phyloP scores from a whole-genome alignment of 2,797 vertebrate species.

The Sparus aurata region DNA sequence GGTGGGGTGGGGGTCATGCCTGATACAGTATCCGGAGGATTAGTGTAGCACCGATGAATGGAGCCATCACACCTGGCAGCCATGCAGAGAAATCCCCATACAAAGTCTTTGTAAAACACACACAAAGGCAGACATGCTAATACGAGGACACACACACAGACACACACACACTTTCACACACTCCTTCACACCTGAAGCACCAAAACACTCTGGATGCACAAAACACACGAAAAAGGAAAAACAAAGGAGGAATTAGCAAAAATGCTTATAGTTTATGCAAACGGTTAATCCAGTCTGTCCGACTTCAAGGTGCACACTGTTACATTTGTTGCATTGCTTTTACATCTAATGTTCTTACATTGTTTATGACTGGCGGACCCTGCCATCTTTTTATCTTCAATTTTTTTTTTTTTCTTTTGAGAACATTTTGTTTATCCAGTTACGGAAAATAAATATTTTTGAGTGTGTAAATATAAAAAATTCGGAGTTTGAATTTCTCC shows the following conservation, averaged over 20 bases:
- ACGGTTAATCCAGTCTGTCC: constrained; percentile 1
- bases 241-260: neutral
- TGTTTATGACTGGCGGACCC: no score
- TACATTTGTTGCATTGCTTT: no score
- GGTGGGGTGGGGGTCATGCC: constrained; percentile 26
- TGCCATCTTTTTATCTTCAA: no score
- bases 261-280: neutral
- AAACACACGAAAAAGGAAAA: neutral
- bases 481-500: no score
- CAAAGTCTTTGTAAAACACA: constrained; percentile 36
- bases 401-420: no score
- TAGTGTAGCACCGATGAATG: constrained; percentile 69
- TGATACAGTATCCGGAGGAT: constrained; percentile 73
- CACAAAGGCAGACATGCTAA: constrained; percentile 28
- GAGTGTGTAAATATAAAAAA: no score
- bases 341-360: no score
- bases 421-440: no score
- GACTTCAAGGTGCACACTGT: neutral
- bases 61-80: constrained; percentile 72
- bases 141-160: constrained; percentile 6
- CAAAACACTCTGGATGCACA: neutral
- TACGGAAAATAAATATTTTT: no score
- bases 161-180: constrained; percentile 34
- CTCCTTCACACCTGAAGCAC: constrained; percentile 10
- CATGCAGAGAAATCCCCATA: constrained; percentile 63